Evolutionary conservation across 2,888 invertebrate species (phyloP), one percentile per base, ranked within the genome.

Genomic region (Lagria hirta): DNA sequence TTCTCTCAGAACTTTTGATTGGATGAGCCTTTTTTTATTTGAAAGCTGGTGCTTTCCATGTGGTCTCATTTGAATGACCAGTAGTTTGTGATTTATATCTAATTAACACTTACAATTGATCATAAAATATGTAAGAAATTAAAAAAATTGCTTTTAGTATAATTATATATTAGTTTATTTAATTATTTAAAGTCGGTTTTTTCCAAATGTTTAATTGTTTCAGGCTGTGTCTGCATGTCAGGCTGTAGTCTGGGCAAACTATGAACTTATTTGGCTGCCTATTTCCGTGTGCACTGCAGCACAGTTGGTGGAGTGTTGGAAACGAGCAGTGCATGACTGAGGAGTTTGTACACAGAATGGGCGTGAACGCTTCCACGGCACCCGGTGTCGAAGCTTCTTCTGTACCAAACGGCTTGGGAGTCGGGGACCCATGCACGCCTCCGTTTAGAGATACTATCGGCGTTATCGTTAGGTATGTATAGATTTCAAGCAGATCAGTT

Each of bases 211-310:
- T 29, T 24, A 20, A 3, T 43, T 48, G 38, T 43, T 43, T 52
- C 43, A 68, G 68, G 61, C 67, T 65, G 62, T 66, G 67, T 67
- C 67, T 67, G 66, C 65, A 54, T 51, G 63, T 62, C 61, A 75
- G 75, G 75, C 75, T 68, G 70, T 71, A 71, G 76, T 76, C 76
- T 76, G 75, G 75, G 74, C 72, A 67, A 75, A 74, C 72, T 69
- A 78, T 78, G 78, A 78, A 77, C 73, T 70, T 78, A 69, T 76
- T 77, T 66, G 74, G 76, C 68, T 75, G 75, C 61, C 65, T 78
- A 57, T 75, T 77, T 61, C 77, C 77, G 65, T 78, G 78, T 74
- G 77, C 76, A 66, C 71, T 76, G 71, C 75, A 77, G 72, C 74
- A 75, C 70, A 74, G 74, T 60, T 71, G 72, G 70, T 71, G 72